These are phyloP conservation scores for Drosophila paranaensis DNA, from an alignment of 2,888 invertebrate species.

Conservation along the genomic window DNA sequence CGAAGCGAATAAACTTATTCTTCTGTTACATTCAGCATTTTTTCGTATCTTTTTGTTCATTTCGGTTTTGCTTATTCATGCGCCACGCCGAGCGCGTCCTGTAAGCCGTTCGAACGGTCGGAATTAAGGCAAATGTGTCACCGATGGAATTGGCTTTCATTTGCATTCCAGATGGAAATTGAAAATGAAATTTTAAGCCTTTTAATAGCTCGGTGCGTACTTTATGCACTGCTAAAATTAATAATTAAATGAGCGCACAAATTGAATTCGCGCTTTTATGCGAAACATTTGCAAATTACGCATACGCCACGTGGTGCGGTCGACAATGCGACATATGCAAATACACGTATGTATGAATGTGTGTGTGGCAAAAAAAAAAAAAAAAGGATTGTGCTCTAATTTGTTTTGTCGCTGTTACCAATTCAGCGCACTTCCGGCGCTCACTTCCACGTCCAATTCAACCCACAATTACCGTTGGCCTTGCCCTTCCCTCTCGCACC, in stretches of 20 bases:
- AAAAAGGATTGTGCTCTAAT: conserved; percentile 25
- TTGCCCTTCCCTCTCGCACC: not conserved
- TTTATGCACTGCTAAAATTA: conserved; percentile 44
- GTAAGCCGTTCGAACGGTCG: conserved; percentile 32
- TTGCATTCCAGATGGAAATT: conserved; percentile 40
- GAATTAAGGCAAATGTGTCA: conserved; percentile 51
- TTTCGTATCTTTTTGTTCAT: not conserved
- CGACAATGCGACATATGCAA: conserved; percentile 19
- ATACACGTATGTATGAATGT: not conserved
- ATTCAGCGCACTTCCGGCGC: conserved; percentile 32
- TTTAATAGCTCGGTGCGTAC: conserved; percentile 40
- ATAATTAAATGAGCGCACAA: conserved; percentile 65
- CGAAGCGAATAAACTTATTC: conserved; percentile 17
- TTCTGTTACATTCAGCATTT: conserved; percentile 1
- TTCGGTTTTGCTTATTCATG: conserved; percentile 13
- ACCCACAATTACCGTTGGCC: not conserved
- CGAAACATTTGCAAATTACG: conserved; percentile 52
- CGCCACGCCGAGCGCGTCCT: conserved; percentile 11
- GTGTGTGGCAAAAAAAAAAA: not conserved
- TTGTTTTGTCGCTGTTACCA: conserved; percentile 26
- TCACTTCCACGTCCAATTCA: conserved; percentile 1
- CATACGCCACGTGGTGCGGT: conserved; percentile 59
- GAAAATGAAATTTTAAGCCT: conserved; percentile 62
- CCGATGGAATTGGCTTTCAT: conserved; percentile 41
- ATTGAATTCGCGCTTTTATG: conserved; percentile 58